A percentile compares a stretch with the other conserved stretches of the same genome.
These are phyloP conservation scores for Apogon talboti DNA, from an alignment of 2,797 vertebrate species.

Conservation along the genomic window DNA sequence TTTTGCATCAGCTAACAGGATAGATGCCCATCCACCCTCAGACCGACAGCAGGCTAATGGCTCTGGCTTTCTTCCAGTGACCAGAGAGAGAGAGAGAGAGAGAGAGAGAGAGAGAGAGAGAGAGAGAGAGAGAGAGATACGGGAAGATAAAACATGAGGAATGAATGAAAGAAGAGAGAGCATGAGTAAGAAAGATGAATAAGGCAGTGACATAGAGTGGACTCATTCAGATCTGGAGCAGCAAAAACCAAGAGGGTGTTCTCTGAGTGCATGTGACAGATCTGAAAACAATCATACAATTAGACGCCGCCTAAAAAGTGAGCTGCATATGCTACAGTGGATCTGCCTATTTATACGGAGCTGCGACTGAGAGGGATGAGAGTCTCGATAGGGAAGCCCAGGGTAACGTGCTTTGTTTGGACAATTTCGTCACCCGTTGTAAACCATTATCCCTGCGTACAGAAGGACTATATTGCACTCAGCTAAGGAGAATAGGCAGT, in stretches of 20 bases:
- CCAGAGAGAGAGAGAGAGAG: constrained; percentile 49
- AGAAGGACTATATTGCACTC: constrained; percentile 44
- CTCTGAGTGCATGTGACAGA: constrained; percentile 42
- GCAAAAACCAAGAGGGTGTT: too few relatives aligned
- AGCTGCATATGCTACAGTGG: constrained; percentile 20
- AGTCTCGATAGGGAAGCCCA: constrained; percentile 27
- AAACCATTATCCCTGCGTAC: constrained; percentile 43
- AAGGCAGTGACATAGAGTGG: constrained; percentile 40
- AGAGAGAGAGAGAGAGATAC: constrained; percentile 39
- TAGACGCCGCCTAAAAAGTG: constrained; percentile 39
- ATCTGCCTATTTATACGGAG: constrained; percentile 24
- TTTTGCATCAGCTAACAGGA: constrained; percentile 74
- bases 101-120: constrained; percentile 33
- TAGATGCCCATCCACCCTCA: constrained; percentile 70
- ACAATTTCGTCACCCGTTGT: constrained; percentile 40
- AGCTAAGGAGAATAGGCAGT: constrained; percentile 50
- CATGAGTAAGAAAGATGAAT: constrained; percentile 31
- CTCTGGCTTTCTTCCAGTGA: constrained; percentile 74
- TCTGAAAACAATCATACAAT: constrained; percentile 59
- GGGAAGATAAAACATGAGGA: constrained; percentile 53
- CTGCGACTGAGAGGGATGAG: constrained; percentile 38
- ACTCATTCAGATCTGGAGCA: constrained; percentile 45
- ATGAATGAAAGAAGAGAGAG: constrained; percentile 30
- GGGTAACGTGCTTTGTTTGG: constrained; percentile 55
- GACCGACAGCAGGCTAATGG: constrained; percentile 78